phyloP scores from a whole-genome alignment of 2,113 vertebrate species.

The Heptranchias perlo region DNA sequence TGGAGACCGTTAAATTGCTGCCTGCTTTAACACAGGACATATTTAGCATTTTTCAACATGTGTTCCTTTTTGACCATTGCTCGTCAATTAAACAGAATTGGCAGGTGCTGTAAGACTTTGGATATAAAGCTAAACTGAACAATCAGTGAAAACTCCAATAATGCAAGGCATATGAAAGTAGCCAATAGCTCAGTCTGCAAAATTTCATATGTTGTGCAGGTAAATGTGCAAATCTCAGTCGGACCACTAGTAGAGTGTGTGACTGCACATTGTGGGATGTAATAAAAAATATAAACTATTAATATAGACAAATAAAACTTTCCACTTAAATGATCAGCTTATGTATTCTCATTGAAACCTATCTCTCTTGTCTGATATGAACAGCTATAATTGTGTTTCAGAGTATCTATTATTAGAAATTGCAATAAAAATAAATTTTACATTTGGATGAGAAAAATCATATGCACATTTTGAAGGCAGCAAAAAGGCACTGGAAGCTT shows the following conservation, averaged over 20 bases:
- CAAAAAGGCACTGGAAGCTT: not conserved
- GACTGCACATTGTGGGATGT: not conserved
- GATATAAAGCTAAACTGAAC: not conserved
- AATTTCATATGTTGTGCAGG: not conserved
- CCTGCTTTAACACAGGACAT: not conserved
- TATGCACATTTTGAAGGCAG: not conserved
- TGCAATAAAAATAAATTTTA: not conserved
- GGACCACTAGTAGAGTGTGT: not conserved
- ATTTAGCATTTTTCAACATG: slow-evolving; percentile 19
- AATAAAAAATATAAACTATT: not conserved
- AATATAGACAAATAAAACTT: not conserved
- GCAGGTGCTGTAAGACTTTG: not conserved
- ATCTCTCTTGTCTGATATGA: not conserved
- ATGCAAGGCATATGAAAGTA: not conserved
- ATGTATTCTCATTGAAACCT: not conserved
- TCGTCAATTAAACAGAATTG: not conserved
- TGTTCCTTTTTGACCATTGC: not conserved
- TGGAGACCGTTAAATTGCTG: slow-evolving; percentile 17
- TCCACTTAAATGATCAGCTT: not conserved
- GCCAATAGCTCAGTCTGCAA: not conserved
- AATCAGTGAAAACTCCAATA: not conserved
- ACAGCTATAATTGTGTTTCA: not conserved
- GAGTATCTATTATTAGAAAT: not conserved
- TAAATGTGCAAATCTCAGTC: not conserved
- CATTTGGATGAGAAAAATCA: not conserved